Evolutionary conservation across 2,888 invertebrate species (phyloP).

Genomic region (Smittia sp.): DNA sequence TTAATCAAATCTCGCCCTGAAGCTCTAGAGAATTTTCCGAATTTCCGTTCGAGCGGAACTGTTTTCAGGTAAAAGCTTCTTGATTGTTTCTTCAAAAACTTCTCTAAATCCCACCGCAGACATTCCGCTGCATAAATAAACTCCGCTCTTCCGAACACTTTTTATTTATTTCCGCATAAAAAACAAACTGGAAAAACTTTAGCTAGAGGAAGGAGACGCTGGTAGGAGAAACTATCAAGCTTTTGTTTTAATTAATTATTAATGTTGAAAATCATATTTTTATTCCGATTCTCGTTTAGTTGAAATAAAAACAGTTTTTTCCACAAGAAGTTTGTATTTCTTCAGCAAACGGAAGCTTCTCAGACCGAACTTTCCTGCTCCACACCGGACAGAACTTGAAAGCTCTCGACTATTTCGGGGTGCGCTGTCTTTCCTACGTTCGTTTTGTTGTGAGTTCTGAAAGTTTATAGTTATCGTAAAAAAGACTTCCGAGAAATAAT

Average conservation of each 20-base stretch:
- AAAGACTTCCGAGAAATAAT: no score
- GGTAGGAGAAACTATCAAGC: neutral
- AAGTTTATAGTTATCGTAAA: no score
- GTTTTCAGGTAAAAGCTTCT: no score
- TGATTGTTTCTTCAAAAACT: neutral
- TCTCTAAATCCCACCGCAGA: neutral
- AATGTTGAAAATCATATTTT: conserved; percentile 27
- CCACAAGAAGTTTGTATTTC: neutral
- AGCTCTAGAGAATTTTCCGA: no score
- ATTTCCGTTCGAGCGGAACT: no score
- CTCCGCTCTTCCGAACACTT: neutral
- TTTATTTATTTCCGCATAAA: conserved; percentile 8
- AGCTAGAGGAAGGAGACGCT: neutral
- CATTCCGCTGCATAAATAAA: conserved; percentile 10
- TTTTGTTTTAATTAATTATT: conserved; percentile 33
- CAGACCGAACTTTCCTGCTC: neutral
- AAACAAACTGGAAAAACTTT: conserved; percentile 1
- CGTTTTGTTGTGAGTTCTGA: no score
- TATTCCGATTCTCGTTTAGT: conserved; percentile 13
- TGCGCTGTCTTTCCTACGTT: no score
- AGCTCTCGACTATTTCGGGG: no score
- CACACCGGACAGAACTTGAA: neutral
- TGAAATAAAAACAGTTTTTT: neutral
- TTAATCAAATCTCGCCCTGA: no score
- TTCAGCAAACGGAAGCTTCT: neutral